Base-by-base conservation (phyloP, 2,797 vertebrate species). In the Galago senegalensis region DNA sequence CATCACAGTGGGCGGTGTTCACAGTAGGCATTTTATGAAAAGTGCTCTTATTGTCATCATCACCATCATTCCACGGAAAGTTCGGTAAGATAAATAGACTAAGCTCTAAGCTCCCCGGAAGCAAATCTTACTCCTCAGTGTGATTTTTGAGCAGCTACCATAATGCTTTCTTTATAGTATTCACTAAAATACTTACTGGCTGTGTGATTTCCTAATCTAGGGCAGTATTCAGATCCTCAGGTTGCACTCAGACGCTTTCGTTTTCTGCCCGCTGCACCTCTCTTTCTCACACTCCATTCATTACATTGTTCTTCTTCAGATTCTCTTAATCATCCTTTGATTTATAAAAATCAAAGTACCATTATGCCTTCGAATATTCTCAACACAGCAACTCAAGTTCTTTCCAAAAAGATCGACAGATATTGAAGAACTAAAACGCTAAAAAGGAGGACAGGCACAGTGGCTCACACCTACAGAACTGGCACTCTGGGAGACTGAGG, bases 111-210 rank as follows among this genome's bases (percentile, higher is more conserved):
- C 21, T 94, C 34, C 49, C 53, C 31, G 25, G 23, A 25, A 56
- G n/a, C 29, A 89, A 94, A 94, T 25, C 67, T 94, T 77, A 34
- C 65, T 82, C 29, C 12, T 92, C 69, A 80, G 20, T 65, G 91
- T 75, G 20, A 81, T 77, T 95, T 89, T 93, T 53, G 60, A 65
- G 58, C 23, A 81, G 18, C 14, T 73, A 76, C 27, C 56, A 94
- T 53, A 79, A 60, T 58, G 29, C 8, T 65, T 7, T 60, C 2
- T 43, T 89, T 70, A 79, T 2, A 53, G 53, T 23, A 31, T 53
- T 92, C 43, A 73, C 31, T 77, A 61, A 65, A 67, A 86, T 25
- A 81, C 29, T 75, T 73, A 40, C 0, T 79, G 27, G 86, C 6
- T 14, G 37, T 3, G 23, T 83, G 70, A 12, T 81, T 87, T 93